Conservation (phyloP, 2,797 vertebrate genomes). For the Sebastes kiyomatsui region DNA sequence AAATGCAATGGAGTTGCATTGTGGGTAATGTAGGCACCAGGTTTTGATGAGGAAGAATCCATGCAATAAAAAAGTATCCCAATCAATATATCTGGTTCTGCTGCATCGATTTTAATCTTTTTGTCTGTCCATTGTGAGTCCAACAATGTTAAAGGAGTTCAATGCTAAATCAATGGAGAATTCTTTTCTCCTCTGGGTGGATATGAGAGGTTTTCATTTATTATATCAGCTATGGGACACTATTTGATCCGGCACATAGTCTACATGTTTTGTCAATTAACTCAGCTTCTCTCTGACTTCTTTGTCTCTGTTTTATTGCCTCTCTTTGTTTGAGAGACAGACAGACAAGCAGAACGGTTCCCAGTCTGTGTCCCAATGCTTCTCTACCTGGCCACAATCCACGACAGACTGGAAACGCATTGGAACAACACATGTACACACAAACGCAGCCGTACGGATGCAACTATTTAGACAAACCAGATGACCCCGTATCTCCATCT, state of each 20-base stretch:
- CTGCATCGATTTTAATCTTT: neutral
- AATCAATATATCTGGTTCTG: neutral
- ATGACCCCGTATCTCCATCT: conserved; percentile 41
- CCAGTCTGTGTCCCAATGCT: neutral
- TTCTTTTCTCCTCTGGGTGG: neutral
- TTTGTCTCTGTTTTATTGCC: neutral
- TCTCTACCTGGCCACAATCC: conserved; percentile 29
- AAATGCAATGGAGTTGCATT: neutral
- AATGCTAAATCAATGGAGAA: neutral
- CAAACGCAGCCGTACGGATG: conserved; percentile 17
- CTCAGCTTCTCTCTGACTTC: neutral
- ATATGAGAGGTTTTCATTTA: neutral
- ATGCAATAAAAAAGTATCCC: neutral
- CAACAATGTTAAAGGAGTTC: neutral
- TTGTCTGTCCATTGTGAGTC: neutral
- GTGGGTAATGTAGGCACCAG: neutral
- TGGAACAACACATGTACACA: conserved; percentile 33
- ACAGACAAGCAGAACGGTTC: neutral
- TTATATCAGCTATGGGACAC: neutral
- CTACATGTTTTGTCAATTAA: neutral
- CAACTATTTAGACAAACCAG: conserved; percentile 47
- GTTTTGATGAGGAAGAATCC: neutral
- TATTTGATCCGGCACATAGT: neutral
- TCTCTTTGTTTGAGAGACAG: neutral
- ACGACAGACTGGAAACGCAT: conserved; percentile 26